Percentiles rank a stretch among this genome's conserved stretches.
Conservation (phyloP, 2,888 invertebrate genomes). For the Amaurobius ferox region DNA sequence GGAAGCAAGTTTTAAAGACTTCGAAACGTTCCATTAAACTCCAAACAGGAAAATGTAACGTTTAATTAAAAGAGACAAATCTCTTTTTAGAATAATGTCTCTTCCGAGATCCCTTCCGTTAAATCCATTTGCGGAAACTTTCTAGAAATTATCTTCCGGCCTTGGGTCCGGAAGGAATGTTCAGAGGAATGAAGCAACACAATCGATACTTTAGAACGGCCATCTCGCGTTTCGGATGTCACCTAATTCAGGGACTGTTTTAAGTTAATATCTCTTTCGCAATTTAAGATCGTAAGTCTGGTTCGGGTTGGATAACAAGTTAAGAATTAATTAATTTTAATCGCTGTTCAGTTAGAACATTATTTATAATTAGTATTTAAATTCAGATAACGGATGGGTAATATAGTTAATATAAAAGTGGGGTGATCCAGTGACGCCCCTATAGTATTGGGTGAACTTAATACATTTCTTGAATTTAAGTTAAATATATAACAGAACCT, state of each 20-base stretch:
- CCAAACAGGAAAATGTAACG: slow-evolving; percentile 24
- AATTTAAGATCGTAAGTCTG: slow-evolving; percentile 9
- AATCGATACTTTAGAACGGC: slow-evolving; percentile 49
- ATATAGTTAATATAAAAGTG: neutral
- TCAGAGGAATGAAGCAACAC: slow-evolving; percentile 28
- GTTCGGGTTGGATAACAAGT: slow-evolving; percentile 9
- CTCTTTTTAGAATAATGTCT: slow-evolving; percentile 60
- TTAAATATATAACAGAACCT: no score
- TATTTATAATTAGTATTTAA: neutral
- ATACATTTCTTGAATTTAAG: no score
- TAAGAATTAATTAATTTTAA: neutral
- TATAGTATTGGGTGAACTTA: no score
- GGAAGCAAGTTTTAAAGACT: slow-evolving; percentile 2
- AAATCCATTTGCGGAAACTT: slow-evolving; percentile 50
- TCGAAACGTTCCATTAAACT: slow-evolving; percentile 29
- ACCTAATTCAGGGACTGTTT: slow-evolving; percentile 41
- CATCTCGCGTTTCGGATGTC: slow-evolving; percentile 45
- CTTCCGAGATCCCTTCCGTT: slow-evolving; percentile 43
- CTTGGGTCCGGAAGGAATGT: slow-evolving; percentile 38
- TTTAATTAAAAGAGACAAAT: slow-evolving; percentile 64
- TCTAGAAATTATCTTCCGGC: slow-evolving; percentile 54
- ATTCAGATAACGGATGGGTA: neutral
- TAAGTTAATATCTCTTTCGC: slow-evolving; percentile 8
- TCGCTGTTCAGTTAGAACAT: neutral
- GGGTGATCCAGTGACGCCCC: no score